Evolutionary conservation across 1,140 invertebrate genomes (phyloP).

Genomic region (Ceratina japonica): DNA sequence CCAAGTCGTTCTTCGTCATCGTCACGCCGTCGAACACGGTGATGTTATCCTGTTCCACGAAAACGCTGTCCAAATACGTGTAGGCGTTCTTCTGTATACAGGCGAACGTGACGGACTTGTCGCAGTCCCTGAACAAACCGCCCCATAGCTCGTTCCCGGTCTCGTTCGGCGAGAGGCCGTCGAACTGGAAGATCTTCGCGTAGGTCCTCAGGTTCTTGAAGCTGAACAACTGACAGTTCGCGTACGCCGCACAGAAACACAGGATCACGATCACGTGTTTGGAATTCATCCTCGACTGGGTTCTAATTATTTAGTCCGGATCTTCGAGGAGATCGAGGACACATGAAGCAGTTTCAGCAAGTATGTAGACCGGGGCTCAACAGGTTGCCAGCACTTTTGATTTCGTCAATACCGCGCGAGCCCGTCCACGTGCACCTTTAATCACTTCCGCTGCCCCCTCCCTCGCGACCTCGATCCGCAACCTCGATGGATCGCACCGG

Average conservation of each 20-base stretch:
- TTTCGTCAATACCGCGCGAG: conserved; percentile 34
- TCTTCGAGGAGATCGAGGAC: no score
- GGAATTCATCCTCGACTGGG: conserved; percentile 61
- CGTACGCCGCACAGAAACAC: conserved; percentile 46
- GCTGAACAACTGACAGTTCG: conserved; percentile 62
- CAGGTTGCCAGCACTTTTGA: conserved; percentile 47
- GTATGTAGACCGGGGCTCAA: conserved; percentile 26
- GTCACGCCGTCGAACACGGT: conserved; percentile 85
- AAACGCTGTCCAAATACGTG: conserved; percentile 83
- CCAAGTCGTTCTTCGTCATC: conserved; percentile 84
- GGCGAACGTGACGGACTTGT: conserved; percentile 82
- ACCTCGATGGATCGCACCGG: not conserved
- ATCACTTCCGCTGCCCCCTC: conserved; percentile 34
- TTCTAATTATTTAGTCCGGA: not conserved
- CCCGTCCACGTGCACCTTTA: conserved; percentile 46
- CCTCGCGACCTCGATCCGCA: conserved; percentile 15
- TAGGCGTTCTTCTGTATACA: conserved; percentile 89
- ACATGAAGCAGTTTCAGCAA: not conserved
- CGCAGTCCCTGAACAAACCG: conserved; percentile 85
- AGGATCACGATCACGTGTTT: conserved; percentile 56
- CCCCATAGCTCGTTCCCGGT: conserved; percentile 86
- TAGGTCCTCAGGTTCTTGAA: conserved; percentile 65
- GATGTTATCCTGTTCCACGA: conserved; percentile 83
- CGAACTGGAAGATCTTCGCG: conserved; percentile 62
- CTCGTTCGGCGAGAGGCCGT: conserved; percentile 59